Conservation (phyloP, 2,113 vertebrate genomes). For the Columbina picui region DNA sequence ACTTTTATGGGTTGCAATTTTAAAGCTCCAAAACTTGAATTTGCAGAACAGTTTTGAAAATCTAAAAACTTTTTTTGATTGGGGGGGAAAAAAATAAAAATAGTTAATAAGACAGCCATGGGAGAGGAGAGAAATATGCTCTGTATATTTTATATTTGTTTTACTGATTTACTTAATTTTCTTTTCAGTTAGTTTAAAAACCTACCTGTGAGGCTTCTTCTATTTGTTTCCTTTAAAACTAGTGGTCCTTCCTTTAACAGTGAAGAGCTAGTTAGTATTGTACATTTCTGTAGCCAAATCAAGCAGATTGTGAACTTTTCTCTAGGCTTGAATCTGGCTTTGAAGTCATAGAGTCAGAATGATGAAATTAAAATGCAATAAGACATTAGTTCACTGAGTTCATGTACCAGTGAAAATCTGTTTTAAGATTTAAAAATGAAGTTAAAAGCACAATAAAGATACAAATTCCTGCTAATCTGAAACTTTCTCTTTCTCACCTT, state of each 20-base stretch:
- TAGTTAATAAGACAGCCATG: neutral
- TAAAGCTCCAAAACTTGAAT: neutral
- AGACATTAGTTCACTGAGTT: constrained; percentile 56
- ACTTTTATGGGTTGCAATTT: neutral
- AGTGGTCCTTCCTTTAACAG: neutral
- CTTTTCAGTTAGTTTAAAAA: neutral
- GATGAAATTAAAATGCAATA: constrained; percentile 47
- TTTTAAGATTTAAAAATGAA: constrained; percentile 52
- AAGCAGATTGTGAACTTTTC: neutral
- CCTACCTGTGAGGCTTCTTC: neutral
- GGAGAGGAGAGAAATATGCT: neutral
- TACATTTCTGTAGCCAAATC: neutral
- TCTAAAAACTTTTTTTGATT: neutral
- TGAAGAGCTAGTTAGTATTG: neutral
- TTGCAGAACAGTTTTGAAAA: neutral
- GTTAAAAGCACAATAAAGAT: constrained; percentile 70
- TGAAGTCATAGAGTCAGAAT: constrained; percentile 20
- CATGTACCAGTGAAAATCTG: constrained; percentile 39
- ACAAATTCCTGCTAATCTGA: constrained; percentile 67
- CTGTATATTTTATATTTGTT: neutral
- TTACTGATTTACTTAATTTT: neutral
- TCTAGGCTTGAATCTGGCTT: neutral
- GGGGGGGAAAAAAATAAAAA: neutral
- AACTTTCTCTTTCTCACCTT: constrained; percentile 68
- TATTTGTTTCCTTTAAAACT: neutral